Base-by-base conservation (phyloP, 2,113 vertebrate species). In the Podarcis muralis region DNA sequence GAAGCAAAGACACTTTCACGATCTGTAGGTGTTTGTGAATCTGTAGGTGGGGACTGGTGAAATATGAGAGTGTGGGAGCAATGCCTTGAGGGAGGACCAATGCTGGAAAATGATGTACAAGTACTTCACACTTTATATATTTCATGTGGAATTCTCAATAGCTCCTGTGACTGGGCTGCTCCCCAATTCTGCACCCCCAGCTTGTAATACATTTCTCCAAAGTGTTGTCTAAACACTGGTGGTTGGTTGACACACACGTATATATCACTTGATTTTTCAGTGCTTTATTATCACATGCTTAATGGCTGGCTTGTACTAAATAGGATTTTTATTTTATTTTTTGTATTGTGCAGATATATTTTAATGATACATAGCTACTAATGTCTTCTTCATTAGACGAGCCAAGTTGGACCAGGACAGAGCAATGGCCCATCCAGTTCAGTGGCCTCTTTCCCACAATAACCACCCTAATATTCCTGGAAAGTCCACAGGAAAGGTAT, bases 1-100 rank as follows among this genome's bases (percentile, higher is more conserved):
- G 79, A 79, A 93, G 40, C 57, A 79, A 53, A 25, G 30, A n/a
- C 37, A 75, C 66, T 81, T 86, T 6, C 83, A 85, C 65, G 89
- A 40, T 2, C 23, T 90, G 40, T 0, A 0, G 11, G 30, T 62
- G 40, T 27, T 30, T 77, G 74, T 69, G 43, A 30, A 83, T 53
- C 32, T n/a, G n/a, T n/a, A 35, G 4, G 16, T 30, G 37, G 72
- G 65, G 68, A 68, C 12, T 69, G 43, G 37, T 32, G 62, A 78
- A 72, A 78, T 11, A 9, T 53, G 43, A 0, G 88, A 43, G 77
- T 0, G 75, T 27, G 43, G 5, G 9, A 71, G 37, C 0, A n/a
- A 6, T 78, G 2, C 75, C 48, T 5, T 68, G 43, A 78, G 75
- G 8, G 27, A 57, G 35, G 43, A 43, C 53, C 84, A n/a, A 8